Percentiles rank a stretch among this genome's conserved stretches.
Conservation (phyloP, 2,888 invertebrate species). For the Drosophila formosana region DNA sequence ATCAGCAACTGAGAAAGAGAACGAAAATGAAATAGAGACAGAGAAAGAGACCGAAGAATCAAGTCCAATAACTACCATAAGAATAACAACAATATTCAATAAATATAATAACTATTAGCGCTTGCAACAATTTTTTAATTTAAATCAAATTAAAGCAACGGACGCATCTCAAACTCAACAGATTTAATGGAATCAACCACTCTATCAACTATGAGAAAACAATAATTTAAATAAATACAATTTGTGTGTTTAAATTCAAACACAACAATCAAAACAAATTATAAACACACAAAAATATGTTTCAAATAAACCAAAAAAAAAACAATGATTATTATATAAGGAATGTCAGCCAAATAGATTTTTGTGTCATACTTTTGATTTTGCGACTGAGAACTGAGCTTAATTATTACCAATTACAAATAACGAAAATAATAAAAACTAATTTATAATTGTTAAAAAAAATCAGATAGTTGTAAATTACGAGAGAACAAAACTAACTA, state of each 20-base stretch:
- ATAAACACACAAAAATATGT: constrained; percentile 2
- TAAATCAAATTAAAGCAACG: neutral
- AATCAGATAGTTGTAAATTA: constrained; percentile 21
- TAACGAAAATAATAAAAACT: neutral
- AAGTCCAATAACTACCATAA: neutral
- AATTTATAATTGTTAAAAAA: neutral
- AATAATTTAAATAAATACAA: constrained; percentile 9
- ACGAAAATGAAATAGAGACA: constrained; percentile 9
- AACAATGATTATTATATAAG: neutral
- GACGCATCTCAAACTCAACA: neutral
- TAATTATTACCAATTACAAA: constrained; percentile 28
- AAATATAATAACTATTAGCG: neutral
- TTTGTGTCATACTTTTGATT: constrained; percentile 25
- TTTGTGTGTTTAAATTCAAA: constrained; percentile 12
- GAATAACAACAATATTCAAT: constrained; percentile 1
- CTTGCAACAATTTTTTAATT: neutral
- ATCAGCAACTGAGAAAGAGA: constrained; percentile 25
- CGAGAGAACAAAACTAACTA: constrained; percentile 8
- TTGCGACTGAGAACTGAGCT: constrained; percentile 58
- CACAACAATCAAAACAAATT: neutral
- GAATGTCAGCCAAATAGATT: constrained; percentile 16
- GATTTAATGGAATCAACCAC: neutral
- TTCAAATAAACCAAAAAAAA: constrained; percentile 2
- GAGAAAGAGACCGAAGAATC: neutral
- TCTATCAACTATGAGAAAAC: constrained; percentile 15